These are phyloP conservation scores for Battus philenor DNA, from an alignment of 1,140 invertebrate species.

Conservation along the genomic window DNA sequence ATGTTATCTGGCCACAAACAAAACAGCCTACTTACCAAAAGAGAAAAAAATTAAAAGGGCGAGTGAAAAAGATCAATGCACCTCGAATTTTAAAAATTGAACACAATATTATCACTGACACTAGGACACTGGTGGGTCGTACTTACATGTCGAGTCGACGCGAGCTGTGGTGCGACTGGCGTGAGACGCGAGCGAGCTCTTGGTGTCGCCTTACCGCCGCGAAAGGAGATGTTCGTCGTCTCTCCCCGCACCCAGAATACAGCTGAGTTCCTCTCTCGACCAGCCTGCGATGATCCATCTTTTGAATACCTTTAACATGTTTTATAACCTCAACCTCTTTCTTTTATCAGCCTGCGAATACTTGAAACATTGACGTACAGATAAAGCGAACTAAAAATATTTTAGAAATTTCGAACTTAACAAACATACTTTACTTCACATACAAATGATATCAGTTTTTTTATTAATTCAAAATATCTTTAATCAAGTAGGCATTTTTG, in stretches of 20 bases:
- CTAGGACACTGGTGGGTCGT: slow-evolving; percentile 52
- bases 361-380: not conserved
- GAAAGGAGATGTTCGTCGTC: slow-evolving; percentile 55
- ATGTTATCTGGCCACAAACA: slow-evolving; percentile 6
- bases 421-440: no score
- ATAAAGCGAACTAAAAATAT: not conserved
- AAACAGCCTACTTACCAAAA: slow-evolving; percentile 37
- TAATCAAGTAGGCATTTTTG: no score
- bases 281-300: slow-evolving; percentile 9
- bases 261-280: slow-evolving; percentile 19
- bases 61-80: slow-evolving; percentile 43
- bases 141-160: slow-evolving; percentile 75
- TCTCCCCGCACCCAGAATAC: slow-evolving; percentile 54
- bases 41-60: slow-evolving; percentile 19
- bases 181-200: slow-evolving; percentile 26
- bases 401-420: no score
- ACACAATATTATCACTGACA: slow-evolving; percentile 51
- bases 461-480: no score
- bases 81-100: slow-evolving; percentile 38
- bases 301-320: slow-evolving; percentile 25
- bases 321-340: slow-evolving; percentile 12
- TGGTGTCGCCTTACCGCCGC: slow-evolving; percentile 68
- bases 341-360: no score
- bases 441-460: no score
- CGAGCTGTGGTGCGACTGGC: slow-evolving; percentile 72